phyloP scores from a whole-genome alignment of 2,797 vertebrate species.

The Huso huso region DNA sequence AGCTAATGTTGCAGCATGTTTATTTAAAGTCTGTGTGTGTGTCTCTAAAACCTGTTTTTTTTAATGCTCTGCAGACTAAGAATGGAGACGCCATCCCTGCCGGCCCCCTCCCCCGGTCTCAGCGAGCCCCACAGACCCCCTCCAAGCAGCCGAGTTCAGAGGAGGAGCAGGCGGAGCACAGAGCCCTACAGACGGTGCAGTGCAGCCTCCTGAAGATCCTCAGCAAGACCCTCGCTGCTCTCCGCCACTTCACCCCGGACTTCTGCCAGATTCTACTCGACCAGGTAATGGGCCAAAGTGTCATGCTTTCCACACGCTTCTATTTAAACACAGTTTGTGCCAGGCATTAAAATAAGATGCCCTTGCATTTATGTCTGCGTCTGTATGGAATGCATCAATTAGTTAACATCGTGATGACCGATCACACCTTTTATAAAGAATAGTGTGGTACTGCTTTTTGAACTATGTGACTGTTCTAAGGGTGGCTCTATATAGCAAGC shows the following conservation, averaged over 20 bases:
- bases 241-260: constrained; percentile 92
- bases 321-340: no score
- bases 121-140: constrained; percentile 54
- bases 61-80: constrained; percentile 59
- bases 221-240: constrained; percentile 83
- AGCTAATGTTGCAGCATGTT: neutral
- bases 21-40: neutral
- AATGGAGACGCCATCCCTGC: constrained; percentile 78
- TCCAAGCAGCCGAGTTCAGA: constrained; percentile 62
- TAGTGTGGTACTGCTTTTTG: no score
- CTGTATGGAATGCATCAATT: no score
- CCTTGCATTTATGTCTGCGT: no score
- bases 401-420: no score
- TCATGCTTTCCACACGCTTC: neutral
- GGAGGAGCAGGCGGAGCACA: constrained; percentile 77
- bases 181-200: constrained; percentile 78
- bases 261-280: constrained; percentile 95
- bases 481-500: no score
- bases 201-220: constrained; percentile 93
- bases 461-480: no score
- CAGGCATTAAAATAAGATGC: no score
- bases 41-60: neutral
- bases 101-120: constrained; percentile 57
- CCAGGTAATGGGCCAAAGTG: constrained; percentile 59
- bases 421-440: no score